These are phyloP conservation scores for Epirrita christyi DNA, from an alignment of 2,888 invertebrate species.

Conservation along the genomic window DNA sequence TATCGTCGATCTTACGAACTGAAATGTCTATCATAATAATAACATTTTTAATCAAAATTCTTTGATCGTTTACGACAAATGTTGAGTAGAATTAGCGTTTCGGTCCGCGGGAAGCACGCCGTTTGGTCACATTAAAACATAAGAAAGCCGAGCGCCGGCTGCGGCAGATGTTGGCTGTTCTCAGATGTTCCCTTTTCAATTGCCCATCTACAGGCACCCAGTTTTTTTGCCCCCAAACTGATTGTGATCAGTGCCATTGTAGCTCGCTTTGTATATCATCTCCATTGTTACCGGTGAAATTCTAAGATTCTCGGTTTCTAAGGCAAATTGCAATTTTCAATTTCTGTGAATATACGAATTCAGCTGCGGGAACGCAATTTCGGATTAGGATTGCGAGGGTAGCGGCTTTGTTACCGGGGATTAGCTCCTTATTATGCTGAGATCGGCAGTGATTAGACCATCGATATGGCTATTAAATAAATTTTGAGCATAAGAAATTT, in stretches of 20 bases:
- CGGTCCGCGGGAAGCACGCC: conserved; percentile 29
- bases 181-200: conserved; percentile 74
- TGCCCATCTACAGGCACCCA: conserved; percentile 67
- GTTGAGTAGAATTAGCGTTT: conserved; percentile 32
- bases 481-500: conserved; percentile 7
- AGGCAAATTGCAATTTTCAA: conserved; percentile 70
- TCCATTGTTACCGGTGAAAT: conserved; percentile 68
- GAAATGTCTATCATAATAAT: conserved; percentile 35
- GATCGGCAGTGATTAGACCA: conserved; percentile 35
- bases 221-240: conserved; percentile 67
- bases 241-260: conserved; percentile 75
- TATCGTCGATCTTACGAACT: conserved; percentile 35
- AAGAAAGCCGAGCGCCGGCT: conserved; percentile 59
- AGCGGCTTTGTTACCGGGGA: conserved; percentile 37
- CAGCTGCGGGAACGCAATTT: conserved; percentile 67
- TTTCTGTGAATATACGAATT: conserved; percentile 58
- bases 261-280: conserved; percentile 60
- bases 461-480: conserved; percentile 34
- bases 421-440: conserved; percentile 28
- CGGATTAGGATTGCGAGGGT: conserved; percentile 60
- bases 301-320: conserved; percentile 64
- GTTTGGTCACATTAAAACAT: conserved; percentile 57
- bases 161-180: conserved; percentile 66
- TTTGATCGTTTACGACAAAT: conserved; percentile 47
- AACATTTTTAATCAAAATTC: conserved; percentile 48